A percentile compares a stretch with the other conserved stretches of the same genome.
Evolutionary conservation across 2,797 vertebrate species (phyloP).

Genomic region (Leucoraja ocellata): DNA sequence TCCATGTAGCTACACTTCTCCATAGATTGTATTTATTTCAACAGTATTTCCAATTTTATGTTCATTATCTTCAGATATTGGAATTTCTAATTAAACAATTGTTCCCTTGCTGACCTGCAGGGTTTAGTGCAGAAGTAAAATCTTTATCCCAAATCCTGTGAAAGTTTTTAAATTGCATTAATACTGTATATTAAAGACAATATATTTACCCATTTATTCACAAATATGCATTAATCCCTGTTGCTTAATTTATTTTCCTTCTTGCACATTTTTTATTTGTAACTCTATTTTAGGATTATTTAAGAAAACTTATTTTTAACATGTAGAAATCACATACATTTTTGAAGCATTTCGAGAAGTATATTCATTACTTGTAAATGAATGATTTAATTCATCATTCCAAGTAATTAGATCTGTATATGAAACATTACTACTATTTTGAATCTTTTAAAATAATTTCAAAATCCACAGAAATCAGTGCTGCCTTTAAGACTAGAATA

Average conservation of each 20-base stretch:
- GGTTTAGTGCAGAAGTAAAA: background rate
- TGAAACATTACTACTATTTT: background rate
- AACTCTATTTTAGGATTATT: background rate
- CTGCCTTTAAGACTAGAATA: slow-evolving; percentile 22
- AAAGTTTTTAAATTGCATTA: background rate
- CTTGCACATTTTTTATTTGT: background rate
- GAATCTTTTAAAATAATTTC: background rate
- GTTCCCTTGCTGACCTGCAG: background rate
- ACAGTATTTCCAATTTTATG: background rate
- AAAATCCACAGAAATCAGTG: slow-evolving; percentile 34
- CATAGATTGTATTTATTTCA: background rate
- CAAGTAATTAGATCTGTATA: background rate
- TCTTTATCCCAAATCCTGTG: background rate
- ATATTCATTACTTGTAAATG: background rate
- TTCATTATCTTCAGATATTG: background rate
- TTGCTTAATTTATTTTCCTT: background rate
- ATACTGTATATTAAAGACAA: background rate
- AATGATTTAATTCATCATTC: background rate
- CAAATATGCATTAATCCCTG: background rate
- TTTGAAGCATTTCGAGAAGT: background rate
- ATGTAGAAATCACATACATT: background rate
- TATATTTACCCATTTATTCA: background rate
- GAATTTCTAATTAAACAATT: background rate
- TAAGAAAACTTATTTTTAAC: background rate
- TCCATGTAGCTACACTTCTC: background rate